phyloP scores from a whole-genome alignment of 2,797 vertebrate genomes.

The Epinephelus coioides region DNA sequence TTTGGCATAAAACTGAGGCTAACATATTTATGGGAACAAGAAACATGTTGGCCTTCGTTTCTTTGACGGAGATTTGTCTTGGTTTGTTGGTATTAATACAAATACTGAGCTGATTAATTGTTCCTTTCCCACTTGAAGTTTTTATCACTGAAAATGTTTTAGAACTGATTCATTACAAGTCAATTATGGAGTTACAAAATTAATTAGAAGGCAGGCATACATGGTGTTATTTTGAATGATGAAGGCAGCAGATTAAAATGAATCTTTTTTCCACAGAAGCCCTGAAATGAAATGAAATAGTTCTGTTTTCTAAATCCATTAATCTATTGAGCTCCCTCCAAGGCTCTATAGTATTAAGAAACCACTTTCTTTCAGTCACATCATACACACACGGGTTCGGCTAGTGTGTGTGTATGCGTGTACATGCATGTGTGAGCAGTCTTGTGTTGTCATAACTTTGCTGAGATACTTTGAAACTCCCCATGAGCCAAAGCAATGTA shows the following conservation, averaged over 20 bases:
- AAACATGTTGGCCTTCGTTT: slow-evolving; percentile 67
- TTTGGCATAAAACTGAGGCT: slow-evolving; percentile 75
- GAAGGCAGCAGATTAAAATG: slow-evolving; percentile 39
- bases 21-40: slow-evolving; percentile 80
- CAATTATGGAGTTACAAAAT: slow-evolving; percentile 48
- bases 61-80: slow-evolving; percentile 61
- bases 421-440: slow-evolving; percentile 25
- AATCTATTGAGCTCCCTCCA: slow-evolving; percentile 34
- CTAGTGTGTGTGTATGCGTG: background rate
- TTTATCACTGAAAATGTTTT: slow-evolving; percentile 36
- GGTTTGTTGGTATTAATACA: slow-evolving; percentile 61
- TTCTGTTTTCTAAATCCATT: slow-evolving; percentile 50
- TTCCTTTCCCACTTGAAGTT: slow-evolving; percentile 53
- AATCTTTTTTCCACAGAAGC: slow-evolving; percentile 43
- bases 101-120: slow-evolving; percentile 47
- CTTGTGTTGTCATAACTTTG: slow-evolving; percentile 71
- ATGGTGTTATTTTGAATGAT: slow-evolving; percentile 38
- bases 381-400: slow-evolving; percentile 20
- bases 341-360: slow-evolving; percentile 41
- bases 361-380: slow-evolving; percentile 50
- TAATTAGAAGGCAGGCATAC: slow-evolving; percentile 51
- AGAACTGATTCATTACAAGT: slow-evolving; percentile 58
- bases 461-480: slow-evolving; percentile 64
- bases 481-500: slow-evolving; percentile 55
- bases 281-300: slow-evolving; percentile 45